Conservation (phyloP, 2,113 vertebrate genomes). For the Pyrgilauda ruficollis region DNA sequence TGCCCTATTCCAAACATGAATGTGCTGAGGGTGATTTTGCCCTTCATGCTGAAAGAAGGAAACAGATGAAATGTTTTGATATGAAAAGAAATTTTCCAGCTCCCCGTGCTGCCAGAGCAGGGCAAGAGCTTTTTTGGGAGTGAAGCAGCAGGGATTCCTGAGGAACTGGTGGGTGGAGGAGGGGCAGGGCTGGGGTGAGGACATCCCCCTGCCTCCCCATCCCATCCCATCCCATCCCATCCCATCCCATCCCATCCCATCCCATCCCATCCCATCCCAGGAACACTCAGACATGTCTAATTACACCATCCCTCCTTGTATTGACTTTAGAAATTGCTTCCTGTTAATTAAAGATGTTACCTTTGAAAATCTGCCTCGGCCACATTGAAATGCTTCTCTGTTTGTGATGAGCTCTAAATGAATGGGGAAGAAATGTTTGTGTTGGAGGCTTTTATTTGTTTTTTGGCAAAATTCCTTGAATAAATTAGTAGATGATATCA, state of each 20-base stretch:
- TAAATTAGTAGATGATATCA: conserved; percentile 13
- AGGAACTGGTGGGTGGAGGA: background rate
- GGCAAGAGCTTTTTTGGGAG: background rate
- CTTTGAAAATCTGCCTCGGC: background rate
- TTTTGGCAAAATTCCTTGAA: conserved; percentile 37
- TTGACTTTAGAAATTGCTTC: conserved; percentile 31
- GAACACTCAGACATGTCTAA: background rate
- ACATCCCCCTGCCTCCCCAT: background rate
- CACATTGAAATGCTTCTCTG: background rate
- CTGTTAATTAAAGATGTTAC: conserved; percentile 31
- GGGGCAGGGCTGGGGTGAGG: rapidly evolving
- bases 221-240: background rate
- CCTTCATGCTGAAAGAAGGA: background rate
- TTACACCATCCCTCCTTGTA: background rate
- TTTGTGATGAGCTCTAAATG: conserved; percentile 10
- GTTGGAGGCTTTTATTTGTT: background rate
- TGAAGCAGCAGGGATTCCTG: background rate
- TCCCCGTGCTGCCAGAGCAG: background rate
- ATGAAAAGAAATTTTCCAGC: background rate
- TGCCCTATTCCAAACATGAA: background rate
- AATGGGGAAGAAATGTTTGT: conserved; percentile 3
- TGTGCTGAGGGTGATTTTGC: background rate
- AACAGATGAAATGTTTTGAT: background rate
- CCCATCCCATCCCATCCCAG: background rate
- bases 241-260: background rate